phyloP scores from a whole-genome alignment of 2,888 invertebrate species.

The Panorpa germanica region DNA sequence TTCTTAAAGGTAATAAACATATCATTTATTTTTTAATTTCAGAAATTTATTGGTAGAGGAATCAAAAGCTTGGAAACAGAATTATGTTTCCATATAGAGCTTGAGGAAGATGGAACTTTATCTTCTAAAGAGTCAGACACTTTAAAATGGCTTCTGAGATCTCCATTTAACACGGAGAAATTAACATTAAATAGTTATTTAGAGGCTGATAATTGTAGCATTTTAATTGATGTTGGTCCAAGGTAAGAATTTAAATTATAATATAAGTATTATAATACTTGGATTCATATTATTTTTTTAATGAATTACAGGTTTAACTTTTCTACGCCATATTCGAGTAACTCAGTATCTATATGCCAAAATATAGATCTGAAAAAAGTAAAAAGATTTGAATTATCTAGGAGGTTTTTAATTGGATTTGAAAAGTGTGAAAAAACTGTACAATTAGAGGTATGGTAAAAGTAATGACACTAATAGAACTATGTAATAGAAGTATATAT shows the following conservation, averaged over 20 bases:
- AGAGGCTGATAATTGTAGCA: slow-evolving; percentile 21
- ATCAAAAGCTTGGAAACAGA: slow-evolving; percentile 42
- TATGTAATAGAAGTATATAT: slow-evolving; percentile 6
- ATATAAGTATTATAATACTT: slow-evolving; percentile 6
- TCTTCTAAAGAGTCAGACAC: slow-evolving; percentile 38
- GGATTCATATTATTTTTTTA: slow-evolving; percentile 9
- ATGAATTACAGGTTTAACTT: slow-evolving; percentile 58
- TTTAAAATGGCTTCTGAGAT: slow-evolving; percentile 60
- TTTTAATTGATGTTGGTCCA: slow-evolving; percentile 76
- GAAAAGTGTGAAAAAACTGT: slow-evolving; percentile 21
- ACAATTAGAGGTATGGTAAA: slow-evolving; percentile 17
- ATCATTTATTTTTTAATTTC: background rate
- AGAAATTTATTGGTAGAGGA: no score
- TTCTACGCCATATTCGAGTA: slow-evolving; percentile 89
- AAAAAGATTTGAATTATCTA: slow-evolving; percentile 63
- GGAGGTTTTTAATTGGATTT: slow-evolving; percentile 49
- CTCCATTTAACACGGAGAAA: slow-evolving; percentile 41
- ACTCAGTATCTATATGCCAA: slow-evolving; percentile 85
- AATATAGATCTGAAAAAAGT: slow-evolving; percentile 62
- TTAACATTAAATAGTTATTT: slow-evolving; percentile 33
- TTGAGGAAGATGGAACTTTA: slow-evolving; percentile 28
- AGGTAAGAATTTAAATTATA: slow-evolving; percentile 28
- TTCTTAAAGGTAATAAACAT: no score
- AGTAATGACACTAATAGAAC: slow-evolving; percentile 9
- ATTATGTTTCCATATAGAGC: slow-evolving; percentile 64